These are phyloP conservation scores for Serripes groenlandicus DNA, from an alignment of 2,888 invertebrate species.

Conservation along the genomic window DNA sequence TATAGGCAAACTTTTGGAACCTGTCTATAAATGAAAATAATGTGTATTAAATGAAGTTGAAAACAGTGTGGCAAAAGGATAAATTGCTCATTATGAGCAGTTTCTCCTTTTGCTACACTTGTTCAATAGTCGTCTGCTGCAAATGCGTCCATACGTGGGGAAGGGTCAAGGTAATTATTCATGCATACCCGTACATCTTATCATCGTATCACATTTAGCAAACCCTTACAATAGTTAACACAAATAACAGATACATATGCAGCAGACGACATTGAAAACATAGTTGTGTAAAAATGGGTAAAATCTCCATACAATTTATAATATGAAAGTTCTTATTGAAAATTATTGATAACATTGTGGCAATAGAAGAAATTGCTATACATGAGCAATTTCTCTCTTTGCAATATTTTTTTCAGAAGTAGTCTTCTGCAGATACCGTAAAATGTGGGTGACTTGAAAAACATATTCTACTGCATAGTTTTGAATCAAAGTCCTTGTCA, in stretches of 20 bases:
- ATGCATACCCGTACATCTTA: neutral
- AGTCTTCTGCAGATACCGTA: neutral
- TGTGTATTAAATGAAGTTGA: neutral
- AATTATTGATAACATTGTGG: neutral
- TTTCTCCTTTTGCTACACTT: neutral
- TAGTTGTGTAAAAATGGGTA: too few relatives aligned
- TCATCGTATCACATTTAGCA: neutral
- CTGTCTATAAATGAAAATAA: neutral
- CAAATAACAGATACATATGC: too few relatives aligned
- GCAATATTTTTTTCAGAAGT: neutral
- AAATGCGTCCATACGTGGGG: neutral
- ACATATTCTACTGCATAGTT: too few relatives aligned
- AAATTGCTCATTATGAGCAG: constrained; percentile 6
- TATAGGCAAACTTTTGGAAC: too few relatives aligned
- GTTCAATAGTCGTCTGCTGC: neutral
- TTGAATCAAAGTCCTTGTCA: too few relatives aligned
- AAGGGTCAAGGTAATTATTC: neutral
- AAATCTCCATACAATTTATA: too few relatives aligned
- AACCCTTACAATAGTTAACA: neutral
- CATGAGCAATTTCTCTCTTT: neutral
- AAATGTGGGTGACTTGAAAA: too few relatives aligned
- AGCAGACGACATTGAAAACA: too few relatives aligned
- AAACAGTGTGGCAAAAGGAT: constrained; percentile 10
- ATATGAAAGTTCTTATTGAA: too few relatives aligned
- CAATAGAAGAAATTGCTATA: neutral